Evolutionary conservation across 2,113 vertebrate species (phyloP), one percentile per base, ranked within the genome.

Genomic region (Camelus dromedarius): DNA sequence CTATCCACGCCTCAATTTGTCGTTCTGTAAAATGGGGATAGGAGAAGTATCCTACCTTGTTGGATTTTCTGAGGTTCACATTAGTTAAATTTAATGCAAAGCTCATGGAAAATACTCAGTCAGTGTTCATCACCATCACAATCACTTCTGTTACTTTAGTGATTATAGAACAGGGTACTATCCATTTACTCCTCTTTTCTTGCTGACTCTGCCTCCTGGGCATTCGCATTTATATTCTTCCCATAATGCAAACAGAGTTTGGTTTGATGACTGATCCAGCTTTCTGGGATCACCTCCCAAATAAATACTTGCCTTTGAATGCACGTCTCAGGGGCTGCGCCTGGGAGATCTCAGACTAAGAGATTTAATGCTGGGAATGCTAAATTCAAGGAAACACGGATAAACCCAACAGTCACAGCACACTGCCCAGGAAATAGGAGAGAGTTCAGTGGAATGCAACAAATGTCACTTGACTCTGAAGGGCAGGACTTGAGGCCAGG

Each of bases 371-470:
- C 42, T 81, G 54, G 94, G 35, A 96, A 96, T 81, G 22, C 46
- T 82, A 73, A 67, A 84, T 18, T 58, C 32, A 96, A 96, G 60
- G 46, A 94, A 97, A 92, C 52, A 54, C 26, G 32, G 22, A 46
- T 75, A 88, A 96, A 75, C 5, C 52, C 93, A 66, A 83, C 93
- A 89, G 96, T 91, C 19, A 86, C 12, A 91, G 77, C 72, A 91
- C 66, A 85, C 52, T 75, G 52, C 58, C 24, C 14, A 79, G 28
- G 20, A 92, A 93, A 82, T 16, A 75, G 30, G 83, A 95, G 5
- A 48, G 5, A 73, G 64, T 82, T 12, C 28, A 89, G 12, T 83
- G 35, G 30, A 89, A 64, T 86, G 26, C 82, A 95, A 88, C 28
- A 91, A 64, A 88, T 54, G n/a, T 42, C 35, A 80, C 38, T 79